Conservation (phyloP, 2,888 invertebrate genomes). For the Cecidostiba fungosa region DNA sequence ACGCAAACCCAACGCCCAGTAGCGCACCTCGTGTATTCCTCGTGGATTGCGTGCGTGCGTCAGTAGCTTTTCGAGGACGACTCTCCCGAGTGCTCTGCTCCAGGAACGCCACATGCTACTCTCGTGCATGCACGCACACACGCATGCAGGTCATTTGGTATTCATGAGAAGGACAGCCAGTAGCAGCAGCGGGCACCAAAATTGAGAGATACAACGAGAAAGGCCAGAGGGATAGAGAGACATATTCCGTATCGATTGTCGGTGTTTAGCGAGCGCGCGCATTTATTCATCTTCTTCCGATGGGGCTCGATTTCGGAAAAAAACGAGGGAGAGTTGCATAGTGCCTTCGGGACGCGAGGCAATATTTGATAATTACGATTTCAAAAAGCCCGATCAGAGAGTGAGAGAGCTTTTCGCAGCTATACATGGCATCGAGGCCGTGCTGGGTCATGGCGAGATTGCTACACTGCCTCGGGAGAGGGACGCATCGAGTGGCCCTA, state of each 20-base stretch:
- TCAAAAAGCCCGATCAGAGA: slow-evolving; percentile 39
- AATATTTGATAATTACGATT: slow-evolving; percentile 51
- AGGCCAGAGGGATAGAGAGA: slow-evolving; percentile 22
- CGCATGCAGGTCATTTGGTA: slow-evolving; percentile 71
- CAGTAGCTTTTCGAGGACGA: slow-evolving; percentile 52
- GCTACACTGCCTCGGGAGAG: not conserved
- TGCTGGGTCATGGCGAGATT: not conserved
- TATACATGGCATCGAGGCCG: not conserved
- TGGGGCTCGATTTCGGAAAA: not conserved
- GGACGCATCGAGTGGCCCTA: not conserved
- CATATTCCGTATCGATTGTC: slow-evolving; percentile 41
- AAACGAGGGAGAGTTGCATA: not conserved
- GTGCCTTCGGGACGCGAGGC: slow-evolving; percentile 1
- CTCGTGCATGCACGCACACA: slow-evolving; percentile 73
- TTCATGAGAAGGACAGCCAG: slow-evolving; percentile 69
- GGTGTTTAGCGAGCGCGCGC: slow-evolving; percentile 23
- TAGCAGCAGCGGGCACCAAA: slow-evolving; percentile 69
- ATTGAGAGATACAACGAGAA: slow-evolving; percentile 77
- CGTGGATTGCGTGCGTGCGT: slow-evolving; percentile 48
- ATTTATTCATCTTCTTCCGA: slow-evolving; percentile 51
- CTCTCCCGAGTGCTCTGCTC: slow-evolving; percentile 60
- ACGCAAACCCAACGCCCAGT: not conserved
- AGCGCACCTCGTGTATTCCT: slow-evolving; percentile 49
- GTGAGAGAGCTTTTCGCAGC: not conserved
- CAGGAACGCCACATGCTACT: not conserved